phyloP scores from a whole-genome alignment of 1,140 invertebrate species.

The Achroia grisella region DNA sequence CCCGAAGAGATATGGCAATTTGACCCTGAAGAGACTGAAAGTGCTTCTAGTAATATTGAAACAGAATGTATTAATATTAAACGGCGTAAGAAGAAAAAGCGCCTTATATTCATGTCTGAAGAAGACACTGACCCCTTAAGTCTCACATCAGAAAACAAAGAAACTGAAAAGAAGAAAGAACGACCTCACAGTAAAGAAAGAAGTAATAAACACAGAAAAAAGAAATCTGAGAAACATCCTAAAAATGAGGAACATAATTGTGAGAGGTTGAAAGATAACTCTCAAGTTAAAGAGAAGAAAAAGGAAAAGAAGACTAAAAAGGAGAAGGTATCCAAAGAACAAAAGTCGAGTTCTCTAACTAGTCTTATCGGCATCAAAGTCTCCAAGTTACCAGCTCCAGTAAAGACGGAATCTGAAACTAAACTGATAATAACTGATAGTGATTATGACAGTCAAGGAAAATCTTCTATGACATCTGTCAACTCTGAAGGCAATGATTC shows the following conservation, averaged over 20 bases:
- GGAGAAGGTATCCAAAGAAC: slow-evolving; percentile 18
- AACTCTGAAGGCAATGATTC: slow-evolving; percentile 34
- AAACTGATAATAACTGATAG: slow-evolving; percentile 28
- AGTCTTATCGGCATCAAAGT: slow-evolving; percentile 49
- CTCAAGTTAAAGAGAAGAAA: slow-evolving; percentile 4
- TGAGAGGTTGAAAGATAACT: slow-evolving; percentile 1
- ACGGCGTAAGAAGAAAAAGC: slow-evolving; percentile 36
- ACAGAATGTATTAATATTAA: slow-evolving; percentile 1
- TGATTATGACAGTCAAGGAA: slow-evolving; percentile 51
- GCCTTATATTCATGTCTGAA: slow-evolving; percentile 6
- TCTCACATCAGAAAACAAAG: slow-evolving; percentile 22
- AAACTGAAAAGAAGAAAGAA: slow-evolving; percentile 28
- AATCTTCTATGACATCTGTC: slow-evolving; percentile 33
- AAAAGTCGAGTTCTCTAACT: slow-evolving; percentile 22
- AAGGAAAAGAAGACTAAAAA: slow-evolving; percentile 12
- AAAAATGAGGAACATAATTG: slow-evolving; percentile 20
- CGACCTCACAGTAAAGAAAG: slow-evolving; percentile 37
- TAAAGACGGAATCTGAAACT: slow-evolving; percentile 7
- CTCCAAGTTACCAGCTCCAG: slow-evolving; percentile 5
- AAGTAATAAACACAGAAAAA: slow-evolving; percentile 27
- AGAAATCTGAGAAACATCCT: slow-evolving; percentile 16
- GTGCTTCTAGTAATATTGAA: slow-evolving; percentile 13
- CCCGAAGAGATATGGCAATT: slow-evolving; percentile 41
- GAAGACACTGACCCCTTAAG: slow-evolving; percentile 48
- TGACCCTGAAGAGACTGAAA: slow-evolving; percentile 25